Percentiles rank a stretch among this genome's conserved stretches.
phyloP scores from a whole-genome alignment of 2,888 invertebrate genomes.

The Cecidostiba fungosa region DNA sequence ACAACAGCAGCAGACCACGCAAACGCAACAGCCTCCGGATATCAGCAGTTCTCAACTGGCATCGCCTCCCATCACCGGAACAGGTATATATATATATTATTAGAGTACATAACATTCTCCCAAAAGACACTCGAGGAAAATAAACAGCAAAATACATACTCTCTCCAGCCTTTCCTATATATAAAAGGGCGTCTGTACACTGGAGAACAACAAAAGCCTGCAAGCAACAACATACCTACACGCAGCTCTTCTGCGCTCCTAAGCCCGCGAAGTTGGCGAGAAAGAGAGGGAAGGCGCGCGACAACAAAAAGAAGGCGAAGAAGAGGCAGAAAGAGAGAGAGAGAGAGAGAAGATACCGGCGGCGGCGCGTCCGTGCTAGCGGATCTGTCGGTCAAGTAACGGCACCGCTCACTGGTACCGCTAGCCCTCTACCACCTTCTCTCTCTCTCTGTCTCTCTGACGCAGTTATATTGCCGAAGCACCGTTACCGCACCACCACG shows the following conservation, averaged over 20 bases:
- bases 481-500: constrained; percentile 53
- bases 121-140: background rate
- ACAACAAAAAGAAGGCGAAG: background rate
- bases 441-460: constrained; percentile 64
- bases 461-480: constrained; percentile 55
- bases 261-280: background rate
- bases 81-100: constrained; percentile 73
- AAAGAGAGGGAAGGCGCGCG: constrained; percentile 33
- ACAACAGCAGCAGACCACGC: constrained; percentile 67
- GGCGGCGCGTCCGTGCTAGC: constrained; percentile 75
- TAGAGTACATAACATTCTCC: background rate
- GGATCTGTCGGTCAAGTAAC: constrained; percentile 81
- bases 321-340: constrained; percentile 39
- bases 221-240: background rate
- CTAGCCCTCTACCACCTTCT: constrained; percentile 70
- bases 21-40: constrained; percentile 76
- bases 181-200: background rate
- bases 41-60: constrained; percentile 79
- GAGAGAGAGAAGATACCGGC: constrained; percentile 53
- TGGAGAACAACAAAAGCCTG: background rate
- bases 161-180: too few species aligned
- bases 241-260: background rate
- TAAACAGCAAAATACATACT: too few species aligned
- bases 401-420: constrained; percentile 77
- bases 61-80: constrained; percentile 79